These are phyloP conservation scores for Paramuricea clavata DNA, from an alignment of 92 coral and sea anemone species.

Conservation along the genomic window DNA sequence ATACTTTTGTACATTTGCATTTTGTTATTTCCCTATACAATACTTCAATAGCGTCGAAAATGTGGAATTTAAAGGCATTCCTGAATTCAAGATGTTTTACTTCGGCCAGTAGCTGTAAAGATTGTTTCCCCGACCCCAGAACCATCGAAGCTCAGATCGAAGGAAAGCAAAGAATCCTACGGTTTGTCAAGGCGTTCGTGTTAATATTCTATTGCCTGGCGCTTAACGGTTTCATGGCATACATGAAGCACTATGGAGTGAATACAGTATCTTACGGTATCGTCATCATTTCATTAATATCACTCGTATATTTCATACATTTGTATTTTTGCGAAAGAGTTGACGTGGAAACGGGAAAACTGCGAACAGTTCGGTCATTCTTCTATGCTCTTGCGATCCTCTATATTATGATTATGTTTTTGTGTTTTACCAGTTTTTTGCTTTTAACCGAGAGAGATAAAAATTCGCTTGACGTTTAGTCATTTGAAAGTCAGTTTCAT, in stretches of 20 bases:
- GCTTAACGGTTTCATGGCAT: constrained; percentile 46
- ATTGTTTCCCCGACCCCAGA: constrained; percentile 5
- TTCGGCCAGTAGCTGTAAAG: constrained; percentile 15
- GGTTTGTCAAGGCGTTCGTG: constrained; percentile 36
- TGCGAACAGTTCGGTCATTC: constrained; percentile 34
- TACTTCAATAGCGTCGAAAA: neutral
- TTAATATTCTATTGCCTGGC: constrained; percentile 35
- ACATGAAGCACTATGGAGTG: constrained; percentile 19
- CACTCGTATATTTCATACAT: constrained; percentile 22
- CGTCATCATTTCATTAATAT: neutral
- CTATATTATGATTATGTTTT: constrained; percentile 33
- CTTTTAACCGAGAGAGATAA: neutral
- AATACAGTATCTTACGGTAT: constrained; percentile 18
- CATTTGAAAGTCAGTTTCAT: neutral
- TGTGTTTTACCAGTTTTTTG: constrained; percentile 13
- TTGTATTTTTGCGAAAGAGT: constrained; percentile 28
- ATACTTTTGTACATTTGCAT: neutral
- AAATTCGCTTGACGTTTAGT: neutral
- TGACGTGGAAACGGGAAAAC: constrained; percentile 19
- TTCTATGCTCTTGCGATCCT: constrained; percentile 28
- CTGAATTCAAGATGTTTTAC: neutral
- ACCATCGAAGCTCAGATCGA: neutral
- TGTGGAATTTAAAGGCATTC: constrained; percentile 31
- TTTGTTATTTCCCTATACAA: neutral
- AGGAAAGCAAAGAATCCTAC: constrained; percentile 8